Evolutionary conservation across 2,888 invertebrate species (phyloP).

Genomic region (Petrolisthes manimaculis): DNA sequence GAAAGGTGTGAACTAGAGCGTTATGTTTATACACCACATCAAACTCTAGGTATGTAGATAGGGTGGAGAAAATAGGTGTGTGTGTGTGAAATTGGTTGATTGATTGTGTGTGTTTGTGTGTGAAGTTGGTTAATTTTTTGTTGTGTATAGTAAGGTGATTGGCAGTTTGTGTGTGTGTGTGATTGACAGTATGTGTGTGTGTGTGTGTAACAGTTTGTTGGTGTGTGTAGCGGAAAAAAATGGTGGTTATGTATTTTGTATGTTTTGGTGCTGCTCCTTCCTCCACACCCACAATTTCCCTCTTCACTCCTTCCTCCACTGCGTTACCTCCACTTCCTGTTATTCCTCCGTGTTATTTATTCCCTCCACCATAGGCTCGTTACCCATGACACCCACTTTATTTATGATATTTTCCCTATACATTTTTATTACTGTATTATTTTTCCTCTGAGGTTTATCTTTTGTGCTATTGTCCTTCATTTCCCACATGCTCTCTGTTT

Average conservation of each 20-base stretch:
- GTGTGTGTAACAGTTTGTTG: background rate
- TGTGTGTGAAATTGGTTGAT: background rate
- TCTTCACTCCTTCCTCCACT: background rate
- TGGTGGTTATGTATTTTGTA: too few species aligned
- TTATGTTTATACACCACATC: background rate
- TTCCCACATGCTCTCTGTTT: background rate
- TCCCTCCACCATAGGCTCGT: background rate
- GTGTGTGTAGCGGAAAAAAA: background rate
- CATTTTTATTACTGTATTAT: background rate
- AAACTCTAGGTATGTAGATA: background rate
- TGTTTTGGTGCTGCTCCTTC: too few species aligned
- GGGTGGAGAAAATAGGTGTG: background rate
- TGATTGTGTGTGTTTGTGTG: background rate
- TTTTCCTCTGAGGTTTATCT: background rate
- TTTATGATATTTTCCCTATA: background rate
- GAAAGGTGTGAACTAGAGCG: background rate
- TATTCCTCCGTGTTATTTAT: background rate
- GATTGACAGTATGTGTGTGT: background rate
- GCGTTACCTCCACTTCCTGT: background rate
- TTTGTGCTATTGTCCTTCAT: background rate
- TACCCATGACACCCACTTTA: background rate
- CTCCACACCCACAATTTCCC: background rate
- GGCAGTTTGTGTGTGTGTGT: too few species aligned
- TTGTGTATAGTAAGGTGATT: too few species aligned
- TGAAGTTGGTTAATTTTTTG: too few species aligned